phyloP scores from a whole-genome alignment of 92 coral and sea anemone genomes.

The Pocillopora meandrina region DNA sequence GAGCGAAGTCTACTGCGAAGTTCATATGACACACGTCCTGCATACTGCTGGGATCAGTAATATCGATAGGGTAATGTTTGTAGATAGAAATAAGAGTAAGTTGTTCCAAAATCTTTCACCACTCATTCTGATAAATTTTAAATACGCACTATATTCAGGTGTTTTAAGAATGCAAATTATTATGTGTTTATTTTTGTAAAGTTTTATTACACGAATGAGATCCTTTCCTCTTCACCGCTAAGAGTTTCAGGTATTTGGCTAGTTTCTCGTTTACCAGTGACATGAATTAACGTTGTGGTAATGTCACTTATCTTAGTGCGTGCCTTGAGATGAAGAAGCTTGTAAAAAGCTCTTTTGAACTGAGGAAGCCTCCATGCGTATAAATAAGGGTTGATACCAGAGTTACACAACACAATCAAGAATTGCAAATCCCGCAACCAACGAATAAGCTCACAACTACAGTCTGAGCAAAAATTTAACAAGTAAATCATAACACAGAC shows the following conservation, averaged over 20 bases:
- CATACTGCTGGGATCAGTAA: too few species aligned
- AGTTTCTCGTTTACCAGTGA: neutral
- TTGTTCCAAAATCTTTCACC: too few species aligned
- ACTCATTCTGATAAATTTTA: too few species aligned
- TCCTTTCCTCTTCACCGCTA: neutral
- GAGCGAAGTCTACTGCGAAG: too few species aligned
- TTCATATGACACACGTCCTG: too few species aligned
- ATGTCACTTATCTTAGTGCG: neutral
- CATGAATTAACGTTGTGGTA: neutral
- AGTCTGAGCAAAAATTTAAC: constrained; percentile 67
- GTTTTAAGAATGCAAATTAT: too few species aligned
- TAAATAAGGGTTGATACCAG: constrained; percentile 68
- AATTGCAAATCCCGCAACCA: constrained; percentile 85
- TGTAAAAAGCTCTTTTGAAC: constrained; percentile 52
- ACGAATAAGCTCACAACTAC: constrained; percentile 69
- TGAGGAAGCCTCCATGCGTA: constrained; percentile 78
- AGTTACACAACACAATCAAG: constrained; percentile 57
- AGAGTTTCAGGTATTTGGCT: neutral
- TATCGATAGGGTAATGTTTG: too few species aligned
- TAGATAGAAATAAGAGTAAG: too few species aligned
- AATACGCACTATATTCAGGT: too few species aligned
- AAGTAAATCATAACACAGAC: constrained; percentile 66
- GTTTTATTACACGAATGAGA: neutral
- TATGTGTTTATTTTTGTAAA: neutral
- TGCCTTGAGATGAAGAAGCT: constrained; percentile 8